Conservation (phyloP, 2,888 invertebrate genomes). For the Idaea biselata region DNA sequence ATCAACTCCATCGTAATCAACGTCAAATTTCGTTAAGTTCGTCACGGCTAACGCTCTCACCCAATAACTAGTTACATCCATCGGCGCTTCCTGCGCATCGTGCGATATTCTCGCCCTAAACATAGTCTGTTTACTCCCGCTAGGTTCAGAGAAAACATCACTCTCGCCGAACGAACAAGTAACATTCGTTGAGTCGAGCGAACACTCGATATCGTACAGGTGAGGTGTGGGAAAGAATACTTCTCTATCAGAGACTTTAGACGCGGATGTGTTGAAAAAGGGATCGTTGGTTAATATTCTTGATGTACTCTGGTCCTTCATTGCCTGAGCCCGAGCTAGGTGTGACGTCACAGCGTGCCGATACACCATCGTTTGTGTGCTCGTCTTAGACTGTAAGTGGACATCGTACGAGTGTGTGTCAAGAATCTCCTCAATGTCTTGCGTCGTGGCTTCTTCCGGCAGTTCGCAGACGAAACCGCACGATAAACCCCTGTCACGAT, state of each 20-base stretch:
- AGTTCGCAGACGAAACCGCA: constrained; percentile 82
- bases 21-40: constrained; percentile 44
- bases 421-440: constrained; percentile 69
- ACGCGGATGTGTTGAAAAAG: constrained; percentile 78
- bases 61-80: constrained; percentile 53
- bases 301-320: constrained; percentile 75
- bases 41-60: constrained; percentile 53
- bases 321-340: constrained; percentile 48
- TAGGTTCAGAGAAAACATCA: constrained; percentile 51
- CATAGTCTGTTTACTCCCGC: constrained; percentile 37
- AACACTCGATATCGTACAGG: constrained; percentile 68
- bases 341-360: constrained; percentile 64
- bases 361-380: constrained; percentile 61
- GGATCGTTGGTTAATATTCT: constrained; percentile 80
- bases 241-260: constrained; percentile 74
- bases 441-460: constrained; percentile 58
- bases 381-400: constrained; percentile 62
- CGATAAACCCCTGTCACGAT: constrained; percentile 61
- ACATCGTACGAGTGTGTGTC: constrained; percentile 79
- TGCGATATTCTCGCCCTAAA: constrained; percentile 59
- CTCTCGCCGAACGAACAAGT: constrained; percentile 60
- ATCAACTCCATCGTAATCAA: constrained; percentile 52
- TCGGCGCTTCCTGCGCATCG: constrained; percentile 46
- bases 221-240: constrained; percentile 83
- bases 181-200: constrained; percentile 55